phyloP scores from a whole-genome alignment of 1,140 invertebrate species.

The Charaxes varanes region DNA sequence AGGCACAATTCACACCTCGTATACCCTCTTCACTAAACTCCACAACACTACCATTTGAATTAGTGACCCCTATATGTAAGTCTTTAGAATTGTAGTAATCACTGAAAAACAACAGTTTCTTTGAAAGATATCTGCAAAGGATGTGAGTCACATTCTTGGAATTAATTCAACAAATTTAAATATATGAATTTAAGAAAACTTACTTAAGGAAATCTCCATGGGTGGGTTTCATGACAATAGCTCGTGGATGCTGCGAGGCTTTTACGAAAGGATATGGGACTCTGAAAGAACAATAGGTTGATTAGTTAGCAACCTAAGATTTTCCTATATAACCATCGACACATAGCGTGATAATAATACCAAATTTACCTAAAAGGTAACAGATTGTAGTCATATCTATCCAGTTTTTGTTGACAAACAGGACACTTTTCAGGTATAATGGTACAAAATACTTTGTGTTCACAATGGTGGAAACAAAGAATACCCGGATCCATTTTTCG shows the following conservation, averaged over 20 bases:
- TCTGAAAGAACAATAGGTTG: conserved; percentile 67
- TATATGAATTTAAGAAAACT: conserved; percentile 34
- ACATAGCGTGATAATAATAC: neutral
- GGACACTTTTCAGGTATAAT: conserved; percentile 81
- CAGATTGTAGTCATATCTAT: conserved; percentile 76
- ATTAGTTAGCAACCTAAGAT: conserved; percentile 44
- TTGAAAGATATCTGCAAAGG: conserved; percentile 19
- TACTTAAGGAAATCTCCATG: conserved; percentile 88
- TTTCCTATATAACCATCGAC: conserved; percentile 10
- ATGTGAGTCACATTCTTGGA: conserved; percentile 33
- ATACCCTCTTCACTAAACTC: conserved; percentile 86
- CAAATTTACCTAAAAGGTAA: conserved; percentile 81
- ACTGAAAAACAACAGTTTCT: conserved; percentile 68
- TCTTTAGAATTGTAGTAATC: conserved; percentile 86
- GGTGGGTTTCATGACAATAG: conserved; percentile 86
- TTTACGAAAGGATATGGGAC: conserved; percentile 86
- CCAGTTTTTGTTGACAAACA: conserved; percentile 78
- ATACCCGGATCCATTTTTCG: conserved; percentile 82
- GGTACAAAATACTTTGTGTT: conserved; percentile 85
- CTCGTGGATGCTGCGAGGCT: conserved; percentile 82
- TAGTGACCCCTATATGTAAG: conserved; percentile 88
- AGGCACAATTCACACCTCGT: conserved; percentile 58
- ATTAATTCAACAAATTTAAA: conserved; percentile 6
- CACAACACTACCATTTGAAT: conserved; percentile 81
- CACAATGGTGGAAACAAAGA: conserved; percentile 88